Base-by-base conservation (phyloP, 2,797 vertebrate species). In the Protosalanx chinensis region DNA sequence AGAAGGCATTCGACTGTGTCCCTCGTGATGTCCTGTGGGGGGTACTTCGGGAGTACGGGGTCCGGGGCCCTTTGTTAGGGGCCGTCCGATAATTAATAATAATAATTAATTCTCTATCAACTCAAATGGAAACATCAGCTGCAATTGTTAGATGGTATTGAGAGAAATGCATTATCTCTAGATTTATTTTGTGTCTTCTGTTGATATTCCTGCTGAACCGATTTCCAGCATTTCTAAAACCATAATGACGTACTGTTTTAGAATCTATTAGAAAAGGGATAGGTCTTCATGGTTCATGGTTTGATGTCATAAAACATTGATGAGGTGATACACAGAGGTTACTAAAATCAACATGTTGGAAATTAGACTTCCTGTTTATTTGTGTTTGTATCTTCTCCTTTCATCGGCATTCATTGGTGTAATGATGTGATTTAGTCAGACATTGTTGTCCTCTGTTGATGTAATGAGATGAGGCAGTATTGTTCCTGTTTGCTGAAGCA, bases 341-440 rank as follows among this genome's bases (percentile, higher is more conserved):
- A 46, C 79, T 74, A 33, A 62, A 86, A 83, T 78, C 81, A 78
- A 61, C 70, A 71, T 1, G 29, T 78, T 76, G 23, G 63, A 70
- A 73, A 72, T 75, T 65, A 73, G 23, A 51, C 53, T 71, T 37
- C 68, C 46, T 49, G 69, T 59, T n/a, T 75, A 59, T 86, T 87
- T 85, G 82, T 89, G 85, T 72, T 60, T 78, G 73, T 79, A 81
- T 73, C 74, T 85, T 84, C 74, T 80, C 51, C 65, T 83, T 78
- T 82, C 74, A 81, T 80, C 80, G 82, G 68, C 16, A 8, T 59
- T 59, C 27, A 29, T 23, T 5, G 77, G 71, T 73, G 63, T n/a
- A 13, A 64, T 81, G 72, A 85, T 77, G 76, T 85, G 85, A 85
- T 90, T 86, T 77, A 82, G 70, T 82, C 80, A 67, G 83, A 80